These are phyloP conservation scores for Meloidogyne floridensis DNA, from an alignment of 1,140 invertebrate genomes.

Conservation along the genomic window DNA sequence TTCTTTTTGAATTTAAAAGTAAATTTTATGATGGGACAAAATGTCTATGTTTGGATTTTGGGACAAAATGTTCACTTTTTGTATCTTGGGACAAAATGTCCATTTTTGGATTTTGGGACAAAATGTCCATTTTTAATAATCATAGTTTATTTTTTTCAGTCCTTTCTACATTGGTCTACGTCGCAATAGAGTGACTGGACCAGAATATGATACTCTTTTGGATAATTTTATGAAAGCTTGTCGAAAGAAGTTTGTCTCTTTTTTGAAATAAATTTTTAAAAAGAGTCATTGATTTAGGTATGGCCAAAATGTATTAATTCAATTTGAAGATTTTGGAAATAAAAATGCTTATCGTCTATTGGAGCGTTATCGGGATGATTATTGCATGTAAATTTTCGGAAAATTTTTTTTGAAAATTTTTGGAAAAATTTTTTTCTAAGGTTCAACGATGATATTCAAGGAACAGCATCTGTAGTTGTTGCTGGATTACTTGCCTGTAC, in stretches of 20 bases:
- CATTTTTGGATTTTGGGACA: too few relatives aligned
- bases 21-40: neutral
- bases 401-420: neutral
- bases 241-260: constrained; percentile 74
- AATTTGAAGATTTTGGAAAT: constrained; percentile 96
- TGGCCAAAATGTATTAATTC: constrained; percentile 65
- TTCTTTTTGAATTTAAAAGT: neutral
- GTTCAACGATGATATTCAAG: constrained; percentile 96
- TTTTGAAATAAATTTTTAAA: neutral
- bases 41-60: too few relatives aligned
- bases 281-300: constrained; percentile 22
- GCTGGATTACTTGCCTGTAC: constrained; percentile 83
- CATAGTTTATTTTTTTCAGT: constrained; percentile 42
- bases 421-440: neutral
- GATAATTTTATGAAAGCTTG: constrained; percentile 98
- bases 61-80: too few relatives aligned
- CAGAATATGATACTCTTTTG: constrained; percentile 88
- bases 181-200: constrained; percentile 81
- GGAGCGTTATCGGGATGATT: constrained; percentile 81
- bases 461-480: constrained; percentile 87
- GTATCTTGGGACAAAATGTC: too few relatives aligned
- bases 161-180: constrained; percentile 90
- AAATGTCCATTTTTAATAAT: neutral
- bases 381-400: constrained; percentile 73
- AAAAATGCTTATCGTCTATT: constrained; percentile 87